Base-by-base conservation (phyloP, 2,113 vertebrate genomes). In the Tupaia tana region DNA sequence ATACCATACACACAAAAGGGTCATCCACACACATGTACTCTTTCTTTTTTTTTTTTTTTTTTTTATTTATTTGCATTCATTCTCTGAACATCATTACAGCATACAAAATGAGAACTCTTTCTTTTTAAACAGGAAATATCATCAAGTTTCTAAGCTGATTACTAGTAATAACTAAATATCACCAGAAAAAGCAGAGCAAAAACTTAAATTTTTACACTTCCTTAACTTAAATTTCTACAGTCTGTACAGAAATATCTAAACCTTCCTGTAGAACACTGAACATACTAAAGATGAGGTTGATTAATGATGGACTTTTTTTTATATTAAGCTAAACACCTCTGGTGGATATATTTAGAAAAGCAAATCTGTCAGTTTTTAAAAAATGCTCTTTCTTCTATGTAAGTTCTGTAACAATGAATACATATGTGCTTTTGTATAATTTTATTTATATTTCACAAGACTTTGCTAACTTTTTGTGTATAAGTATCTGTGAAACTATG, bases 391-490 rank as follows among this genome's bases (percentile, higher is more conserved):
- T 92, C n/a, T 61, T 27, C 52, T 64, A 27, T 90, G 20, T 87
- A 89, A 90, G 11, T 81, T 95, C 58, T 89, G 0, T 74, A 83
- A 67, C 18, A 91, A 67, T 69, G n/a, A 7, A 27, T 86, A 86
- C 43, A 27, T 86, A 86, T 56, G 25, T 91, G 16, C 54, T 86
- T 82, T 87, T 69, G 10, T 94, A 27, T 94, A 80, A 73, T 63
- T 82, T 79, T 94, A 94, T 90, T 95, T 95, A 93, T 85, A 82
- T 90, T 93, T 95, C 31, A 86, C 59, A 90, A 93, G 8, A 94
- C 78, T 93, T 67, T 95, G 89, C 93, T 70, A 66, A 58, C 10
- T 24, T 81, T 92, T 93, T 96, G 64, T n/a, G n/a, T 29, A 16
- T 74, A 91, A 75, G 15, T 66, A 34, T 89, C 59, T 92, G 64